A percentile compares a stretch with the other conserved stretches of the same genome.
Evolutionary conservation across 2,113 vertebrate species (phyloP).

Genomic region (Hypocryptadius cinnamomeus): DNA sequence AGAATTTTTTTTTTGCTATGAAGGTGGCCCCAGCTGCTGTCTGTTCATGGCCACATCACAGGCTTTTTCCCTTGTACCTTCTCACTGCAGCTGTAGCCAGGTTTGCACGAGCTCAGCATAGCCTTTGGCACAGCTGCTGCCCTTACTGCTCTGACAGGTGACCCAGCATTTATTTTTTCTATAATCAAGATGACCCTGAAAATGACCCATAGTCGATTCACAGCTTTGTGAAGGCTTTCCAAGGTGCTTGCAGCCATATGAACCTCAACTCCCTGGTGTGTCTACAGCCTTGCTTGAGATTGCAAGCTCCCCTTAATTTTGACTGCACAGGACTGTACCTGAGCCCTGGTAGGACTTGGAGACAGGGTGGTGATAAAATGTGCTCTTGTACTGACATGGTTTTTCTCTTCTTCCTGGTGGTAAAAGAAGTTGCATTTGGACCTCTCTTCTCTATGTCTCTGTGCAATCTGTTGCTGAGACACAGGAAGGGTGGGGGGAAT

Average conservation of each 20-base stretch:
- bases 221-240: background rate
- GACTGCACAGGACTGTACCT: background rate
- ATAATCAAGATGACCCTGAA: background rate
- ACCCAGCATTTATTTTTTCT: background rate
- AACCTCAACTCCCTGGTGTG: fast-evolving
- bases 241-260: background rate
- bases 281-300: background rate
- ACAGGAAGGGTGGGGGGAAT: background rate
- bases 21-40: background rate
- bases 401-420: background rate
- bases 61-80: background rate
- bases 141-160: background rate
- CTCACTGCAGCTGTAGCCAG: background rate
- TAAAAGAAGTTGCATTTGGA: background rate
- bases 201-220: background rate
- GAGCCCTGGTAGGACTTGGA: background rate
- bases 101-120: background rate
- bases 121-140: background rate
- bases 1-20: background rate
- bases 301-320: background rate
- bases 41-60: background rate
- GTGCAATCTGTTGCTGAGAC: background rate
- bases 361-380: background rate
- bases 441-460: background rate
- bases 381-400: background rate